These are phyloP conservation scores for Drosophila orosa DNA, from an alignment of 1,140 invertebrate species.

Conservation along the genomic window DNA sequence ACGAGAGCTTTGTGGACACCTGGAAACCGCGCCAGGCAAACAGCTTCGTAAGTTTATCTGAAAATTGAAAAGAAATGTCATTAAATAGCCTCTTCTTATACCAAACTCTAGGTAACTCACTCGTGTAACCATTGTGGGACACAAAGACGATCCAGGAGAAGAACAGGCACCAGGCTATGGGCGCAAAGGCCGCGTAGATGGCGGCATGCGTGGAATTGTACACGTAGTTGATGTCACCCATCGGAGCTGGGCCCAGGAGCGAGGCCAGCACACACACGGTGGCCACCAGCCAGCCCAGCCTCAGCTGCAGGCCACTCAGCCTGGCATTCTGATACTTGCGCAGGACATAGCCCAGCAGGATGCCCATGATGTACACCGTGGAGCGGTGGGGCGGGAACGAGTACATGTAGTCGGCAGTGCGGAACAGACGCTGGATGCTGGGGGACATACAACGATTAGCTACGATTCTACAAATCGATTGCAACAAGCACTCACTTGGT, in stretches of 20 bases:
- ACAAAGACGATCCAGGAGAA: constrained; percentile 88
- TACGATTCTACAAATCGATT: no score
- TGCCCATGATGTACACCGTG: constrained; percentile 90
- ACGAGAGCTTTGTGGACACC: constrained; percentile 87
- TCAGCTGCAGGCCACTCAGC: constrained; percentile 84
- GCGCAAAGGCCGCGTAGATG: constrained; percentile 89
- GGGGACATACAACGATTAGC: background rate
- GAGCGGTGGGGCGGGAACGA: constrained; percentile 88
- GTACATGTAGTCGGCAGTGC: constrained; percentile 89
- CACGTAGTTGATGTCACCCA: constrained; percentile 88
- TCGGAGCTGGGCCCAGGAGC: constrained; percentile 87
- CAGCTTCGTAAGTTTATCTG: constrained; percentile 85
- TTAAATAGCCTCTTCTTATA: background rate
- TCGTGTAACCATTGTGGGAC: constrained; percentile 87
- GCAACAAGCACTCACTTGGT: constrained; percentile 86
- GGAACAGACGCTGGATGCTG: constrained; percentile 88
- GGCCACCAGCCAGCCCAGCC: constrained; percentile 86
- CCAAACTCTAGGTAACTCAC: constrained; percentile 74
- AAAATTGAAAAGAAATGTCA: background rate
- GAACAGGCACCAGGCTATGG: constrained; percentile 89
- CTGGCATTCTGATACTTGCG: constrained; percentile 83
- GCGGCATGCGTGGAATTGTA: constrained; percentile 88
- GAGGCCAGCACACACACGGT: constrained; percentile 85
- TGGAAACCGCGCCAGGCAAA: constrained; percentile 87
- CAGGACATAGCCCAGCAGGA: constrained; percentile 87